Base-by-base conservation (phyloP, 2,888 invertebrate species). In the Zele albiditarsus region DNA sequence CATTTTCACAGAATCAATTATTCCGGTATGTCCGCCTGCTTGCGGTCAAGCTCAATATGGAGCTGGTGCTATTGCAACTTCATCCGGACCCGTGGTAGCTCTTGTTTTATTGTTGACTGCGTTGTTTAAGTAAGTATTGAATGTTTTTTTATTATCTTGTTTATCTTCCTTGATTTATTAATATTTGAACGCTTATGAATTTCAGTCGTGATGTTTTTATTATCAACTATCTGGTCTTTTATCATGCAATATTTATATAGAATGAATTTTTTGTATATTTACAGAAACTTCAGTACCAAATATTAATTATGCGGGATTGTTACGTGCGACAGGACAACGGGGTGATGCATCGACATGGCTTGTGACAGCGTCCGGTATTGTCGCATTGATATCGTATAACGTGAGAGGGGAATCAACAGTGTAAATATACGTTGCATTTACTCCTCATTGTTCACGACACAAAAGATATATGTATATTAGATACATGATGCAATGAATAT, bases 1-100 rank as follows among this genome's bases (percentile, higher is more conserved):
- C 86, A 68, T 71, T 68, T 89, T 83, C 91, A 89, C 93, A 95
- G 96, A 97, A 92, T 95, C 96, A 71, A 94, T 96, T 85, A 95
- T 96, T 82, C 97, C 97, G 82, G 95, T 97, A 84, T 97, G 97
- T 87, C 97, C 97, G 83, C 97, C 97, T 79, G 97, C 97, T 85
- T 97, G 97, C 90, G 95, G 94, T 10, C 93, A 94, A 85, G 91
- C 93, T 73, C 90, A 92, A 67, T 94, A 92, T 85, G 92, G 91
- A 79, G 91, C 91, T 81, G 91, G 90, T 77, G 93, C 92, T 33
- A 89, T 91, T 57, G 88, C 91, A 42, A 79, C 91, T 76, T 90
- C 93, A 77, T 88, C 89, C 70, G 86, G 87, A 77, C 82, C 84
- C 74, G 80, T 89, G 82, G 71, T 88, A 82, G 84, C 83, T 86